Evolutionary conservation across 64 coral and sea anemone species (phyloP), one percentile per base, ranked within the genome.

Genomic region (Stylophora pistillata): DNA sequence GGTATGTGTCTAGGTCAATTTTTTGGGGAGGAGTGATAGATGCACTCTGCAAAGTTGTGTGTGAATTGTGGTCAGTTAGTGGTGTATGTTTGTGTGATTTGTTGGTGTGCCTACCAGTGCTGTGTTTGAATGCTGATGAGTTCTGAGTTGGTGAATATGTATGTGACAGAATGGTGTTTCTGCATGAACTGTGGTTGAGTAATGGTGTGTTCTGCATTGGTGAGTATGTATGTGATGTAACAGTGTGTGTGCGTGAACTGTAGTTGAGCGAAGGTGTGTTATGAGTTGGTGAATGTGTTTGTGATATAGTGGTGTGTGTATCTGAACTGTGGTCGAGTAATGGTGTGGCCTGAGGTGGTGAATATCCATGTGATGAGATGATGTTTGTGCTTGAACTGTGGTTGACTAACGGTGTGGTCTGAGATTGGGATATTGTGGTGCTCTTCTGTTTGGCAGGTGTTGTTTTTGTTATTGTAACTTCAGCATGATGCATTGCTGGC

Each of bases 51-150:
- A 53, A 73, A 21, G 33, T 47, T 53, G 73, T 75, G 3, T 53
- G 33, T 75, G 73, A 53, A 53, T 75, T 75, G 34, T 75, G 73
- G 73, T 75, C 18, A 18, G 73, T 53, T 75, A 53, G 73, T 75
- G 73, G 73, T 53, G 32, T 75, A 77, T 26, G 15, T 20, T 75
- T 18, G 73, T 56, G 75, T 78, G 75, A 57, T 57, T 6, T 56
- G 23, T 14, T 76, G 32, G 23, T 78, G 52, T 78, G 76, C 25
- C 2, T 78, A 15, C 21, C 33, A 21, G 75, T 21, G 41, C 21
- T 78, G 75, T n/a, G n/a, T n/a, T n/a, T n/a, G n/a, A 47, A 47
- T 47, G 37, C 37, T 47, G 37, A 47, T 47, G 3, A 47, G 3
- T 47, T 47, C n/a, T 47, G 3, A 47, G 37, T 47, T 47, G 37